Conservation (phyloP, 2,113 vertebrate species). For the Indicator indicator region DNA sequence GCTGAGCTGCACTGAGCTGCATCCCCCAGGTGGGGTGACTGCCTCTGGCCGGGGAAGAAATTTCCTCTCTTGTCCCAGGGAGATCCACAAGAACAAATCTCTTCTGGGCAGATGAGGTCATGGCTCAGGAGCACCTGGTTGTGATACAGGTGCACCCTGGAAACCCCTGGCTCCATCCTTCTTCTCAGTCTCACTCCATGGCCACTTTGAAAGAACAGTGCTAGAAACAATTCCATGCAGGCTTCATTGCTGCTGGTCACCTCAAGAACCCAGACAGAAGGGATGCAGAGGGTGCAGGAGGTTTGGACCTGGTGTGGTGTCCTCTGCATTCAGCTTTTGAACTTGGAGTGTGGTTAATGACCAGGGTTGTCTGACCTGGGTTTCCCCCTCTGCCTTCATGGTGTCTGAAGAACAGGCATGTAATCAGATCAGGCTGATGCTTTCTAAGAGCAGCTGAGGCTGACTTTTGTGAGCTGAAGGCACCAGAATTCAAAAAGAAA, state of each 20-base stretch:
- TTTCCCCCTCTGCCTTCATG: background rate
- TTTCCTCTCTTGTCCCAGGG: background rate
- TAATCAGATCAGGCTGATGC: background rate
- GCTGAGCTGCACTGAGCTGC: background rate
- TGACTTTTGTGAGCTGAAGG: slow-evolving; percentile 21
- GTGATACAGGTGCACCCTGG: accelerated
- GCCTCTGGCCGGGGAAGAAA: background rate
- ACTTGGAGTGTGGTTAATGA: background rate
- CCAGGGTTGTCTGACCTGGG: background rate
- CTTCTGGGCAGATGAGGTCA: background rate
- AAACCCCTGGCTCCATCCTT: background rate
- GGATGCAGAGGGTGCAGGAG: background rate
- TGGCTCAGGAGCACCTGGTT: accelerated
- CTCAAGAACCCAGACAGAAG: background rate
- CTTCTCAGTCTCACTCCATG: accelerated
- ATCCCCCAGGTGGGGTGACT: background rate
- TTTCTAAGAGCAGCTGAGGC: background rate
- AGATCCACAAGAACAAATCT: accelerated
- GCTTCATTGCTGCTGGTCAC: accelerated
- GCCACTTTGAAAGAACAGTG: accelerated
- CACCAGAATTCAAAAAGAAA: slow-evolving; percentile 25
- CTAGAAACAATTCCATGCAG: background rate
- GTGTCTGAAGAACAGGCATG: background rate
- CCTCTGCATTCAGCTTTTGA: background rate
- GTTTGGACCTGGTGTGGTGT: background rate